These are phyloP conservation scores for Xiphophorus maculatus DNA, from an alignment of 2,113 vertebrate species.

Conservation along the genomic window DNA sequence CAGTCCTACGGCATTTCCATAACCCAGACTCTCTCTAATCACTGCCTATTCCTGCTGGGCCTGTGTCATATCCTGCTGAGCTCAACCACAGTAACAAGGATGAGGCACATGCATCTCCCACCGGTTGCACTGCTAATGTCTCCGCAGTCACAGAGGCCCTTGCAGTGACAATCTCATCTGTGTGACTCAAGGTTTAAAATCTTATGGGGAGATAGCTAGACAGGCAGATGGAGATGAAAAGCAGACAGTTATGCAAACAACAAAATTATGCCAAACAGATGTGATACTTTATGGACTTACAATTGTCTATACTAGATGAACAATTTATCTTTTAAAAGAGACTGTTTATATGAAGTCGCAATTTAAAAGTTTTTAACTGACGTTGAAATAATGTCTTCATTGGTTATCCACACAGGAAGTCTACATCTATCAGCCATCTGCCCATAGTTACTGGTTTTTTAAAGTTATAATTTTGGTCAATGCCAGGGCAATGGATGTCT, in stretches of 20 bases:
- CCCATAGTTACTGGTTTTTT: too few species aligned
- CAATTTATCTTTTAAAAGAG: not conserved
- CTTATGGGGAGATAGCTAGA: conserved; percentile 31
- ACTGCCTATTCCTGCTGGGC: conserved; percentile 66
- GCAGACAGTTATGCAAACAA: not conserved
- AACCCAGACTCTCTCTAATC: conserved; percentile 59
- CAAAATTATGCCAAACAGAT: not conserved
- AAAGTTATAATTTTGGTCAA: too few species aligned
- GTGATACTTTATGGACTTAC: not conserved
- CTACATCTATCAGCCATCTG: too few species aligned
- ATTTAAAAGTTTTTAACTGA: not conserved
- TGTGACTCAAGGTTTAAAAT: conserved; percentile 51
- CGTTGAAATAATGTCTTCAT: not conserved
- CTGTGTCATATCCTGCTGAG: conserved; percentile 69
- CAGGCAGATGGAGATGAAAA: conserved; percentile 40
- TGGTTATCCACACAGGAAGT: too few species aligned
- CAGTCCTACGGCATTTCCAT: conserved; percentile 60
- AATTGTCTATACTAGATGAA: not conserved
- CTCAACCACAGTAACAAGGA: conserved; percentile 57
- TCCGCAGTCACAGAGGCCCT: conserved; percentile 63
- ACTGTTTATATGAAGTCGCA: not conserved
- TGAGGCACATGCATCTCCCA: conserved; percentile 68
- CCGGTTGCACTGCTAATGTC: conserved; percentile 63
- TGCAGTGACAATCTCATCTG: conserved; percentile 54
- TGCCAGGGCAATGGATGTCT: too few species aligned